Evolutionary conservation across 2,797 vertebrate genomes (phyloP).

Genomic region (Esox masquinongy): DNA sequence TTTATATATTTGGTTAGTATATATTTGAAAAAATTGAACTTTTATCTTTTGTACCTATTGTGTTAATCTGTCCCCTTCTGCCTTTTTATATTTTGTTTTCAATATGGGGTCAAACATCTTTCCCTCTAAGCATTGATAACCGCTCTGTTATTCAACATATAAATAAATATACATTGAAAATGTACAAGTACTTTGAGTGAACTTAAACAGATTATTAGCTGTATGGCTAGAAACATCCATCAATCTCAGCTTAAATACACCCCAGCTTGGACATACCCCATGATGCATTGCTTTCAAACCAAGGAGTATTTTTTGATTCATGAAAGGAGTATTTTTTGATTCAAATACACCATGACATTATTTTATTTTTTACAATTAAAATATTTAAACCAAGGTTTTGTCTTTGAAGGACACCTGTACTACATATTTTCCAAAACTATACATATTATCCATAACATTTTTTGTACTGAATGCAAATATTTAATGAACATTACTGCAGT

Average conservation of each 20-base stretch:
- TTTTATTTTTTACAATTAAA: constrained; percentile 51
- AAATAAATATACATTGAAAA: constrained; percentile 11
- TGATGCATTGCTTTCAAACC: constrained; percentile 60
- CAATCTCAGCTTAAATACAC: constrained; percentile 13
- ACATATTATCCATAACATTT: background rate
- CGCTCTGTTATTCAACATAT: constrained; percentile 33
- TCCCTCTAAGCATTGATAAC: constrained; percentile 29
- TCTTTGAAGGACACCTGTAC: constrained; percentile 24
- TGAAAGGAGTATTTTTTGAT: constrained; percentile 55
- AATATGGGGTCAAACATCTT: constrained; percentile 36
- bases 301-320: constrained; percentile 48
- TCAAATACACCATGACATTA: constrained; percentile 51
- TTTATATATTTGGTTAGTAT: constrained; percentile 31
- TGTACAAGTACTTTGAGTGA: constrained; percentile 27
- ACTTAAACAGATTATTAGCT: constrained; percentile 7
- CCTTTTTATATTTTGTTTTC: constrained; percentile 33
- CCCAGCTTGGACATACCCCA: constrained; percentile 42
- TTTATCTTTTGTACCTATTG: constrained; percentile 23
- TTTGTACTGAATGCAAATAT: background rate
- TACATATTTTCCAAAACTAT: constrained; percentile 17
- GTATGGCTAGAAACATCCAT: background rate
- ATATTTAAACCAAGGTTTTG: constrained; percentile 42
- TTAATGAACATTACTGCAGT: constrained; percentile 9
- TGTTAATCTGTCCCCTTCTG: constrained; percentile 23
- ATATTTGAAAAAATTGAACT: constrained; percentile 29